Evolutionary conservation across 2,113 vertebrate species (phyloP).

Genomic region (Cromileptes altivelis): DNA sequence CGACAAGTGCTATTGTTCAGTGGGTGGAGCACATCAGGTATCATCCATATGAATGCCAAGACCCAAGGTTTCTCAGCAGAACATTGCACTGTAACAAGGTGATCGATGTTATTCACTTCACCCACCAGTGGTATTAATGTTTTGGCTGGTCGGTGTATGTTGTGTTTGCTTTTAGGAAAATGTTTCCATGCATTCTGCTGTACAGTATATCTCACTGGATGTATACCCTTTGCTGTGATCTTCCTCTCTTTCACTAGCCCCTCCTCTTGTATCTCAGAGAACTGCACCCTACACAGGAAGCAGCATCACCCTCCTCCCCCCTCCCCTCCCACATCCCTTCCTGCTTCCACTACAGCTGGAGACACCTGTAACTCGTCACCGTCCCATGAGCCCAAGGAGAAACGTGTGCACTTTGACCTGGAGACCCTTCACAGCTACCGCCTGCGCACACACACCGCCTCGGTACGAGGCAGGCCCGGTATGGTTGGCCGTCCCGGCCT

Average conservation of each 20-base stretch:
- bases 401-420: constrained; percentile 86
- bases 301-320: constrained; percentile 78
- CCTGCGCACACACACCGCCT: constrained; percentile 81
- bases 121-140: no score
- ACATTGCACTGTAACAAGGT: no score
- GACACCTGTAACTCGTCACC: constrained; percentile 68
- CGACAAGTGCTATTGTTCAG: no score
- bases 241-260: constrained; percentile 71
- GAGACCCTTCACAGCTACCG: constrained; percentile 86
- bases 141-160: no score
- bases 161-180: background rate
- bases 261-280: constrained; percentile 85
- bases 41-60: no score
- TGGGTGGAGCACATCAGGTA: no score
- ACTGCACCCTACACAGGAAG: constrained; percentile 85
- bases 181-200: constrained; percentile 15
- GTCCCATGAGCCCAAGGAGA: constrained; percentile 77
- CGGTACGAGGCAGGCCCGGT: constrained; percentile 70
- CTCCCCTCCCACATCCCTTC: constrained; percentile 64
- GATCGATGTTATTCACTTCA: no score
- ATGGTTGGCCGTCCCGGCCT: constrained; percentile 78
- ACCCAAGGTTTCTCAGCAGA: no score
- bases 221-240: constrained; percentile 37
- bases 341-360: constrained; percentile 52
- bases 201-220: constrained; percentile 40